Evolutionary conservation across 2,113 vertebrate genomes (phyloP).

Genomic region (Hippocampus comes): DNA sequence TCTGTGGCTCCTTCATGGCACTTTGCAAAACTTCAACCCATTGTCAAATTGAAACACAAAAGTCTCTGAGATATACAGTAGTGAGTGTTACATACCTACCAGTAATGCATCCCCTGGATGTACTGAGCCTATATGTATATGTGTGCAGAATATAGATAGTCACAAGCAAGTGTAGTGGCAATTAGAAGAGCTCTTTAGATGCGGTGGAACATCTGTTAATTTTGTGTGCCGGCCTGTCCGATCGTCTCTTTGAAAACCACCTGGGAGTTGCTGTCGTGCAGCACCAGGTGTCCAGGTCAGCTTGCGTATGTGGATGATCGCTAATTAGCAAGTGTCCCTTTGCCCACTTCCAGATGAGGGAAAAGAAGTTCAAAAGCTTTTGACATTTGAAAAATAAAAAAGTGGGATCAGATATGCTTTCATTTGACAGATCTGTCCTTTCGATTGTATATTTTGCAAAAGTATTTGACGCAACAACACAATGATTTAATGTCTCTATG

Average conservation of each 20-base stretch:
- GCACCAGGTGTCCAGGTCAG: conserved; percentile 52
- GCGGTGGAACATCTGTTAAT: conserved; percentile 59
- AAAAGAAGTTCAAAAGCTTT: conserved; percentile 3
- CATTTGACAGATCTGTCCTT: not conserved
- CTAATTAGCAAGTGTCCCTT: conserved; percentile 48
- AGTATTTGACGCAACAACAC: not conserved
- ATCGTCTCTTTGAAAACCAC: conserved; percentile 42
- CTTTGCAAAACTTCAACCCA: too few species aligned
- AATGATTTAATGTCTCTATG: not conserved
- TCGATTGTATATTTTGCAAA: not conserved
- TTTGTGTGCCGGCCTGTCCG: conserved; percentile 44
- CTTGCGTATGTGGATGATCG: conserved; percentile 38
- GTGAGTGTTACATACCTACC: too few species aligned
- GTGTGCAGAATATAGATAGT: not conserved
- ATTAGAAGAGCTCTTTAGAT: conserved; percentile 45
- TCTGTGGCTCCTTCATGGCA: too few species aligned
- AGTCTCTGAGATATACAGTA: too few species aligned
- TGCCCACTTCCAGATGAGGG: conserved; percentile 15
- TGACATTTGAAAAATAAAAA: not conserved
- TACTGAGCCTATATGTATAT: too few species aligned
- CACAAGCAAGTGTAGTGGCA: conserved; percentile 55
- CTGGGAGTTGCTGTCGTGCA: conserved; percentile 53
- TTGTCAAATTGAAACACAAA: too few species aligned
- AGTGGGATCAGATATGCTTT: conserved; percentile 4
- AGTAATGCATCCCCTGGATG: too few species aligned